phyloP scores from a whole-genome alignment of 1,140 invertebrate species.

The Halesus radiatus region DNA sequence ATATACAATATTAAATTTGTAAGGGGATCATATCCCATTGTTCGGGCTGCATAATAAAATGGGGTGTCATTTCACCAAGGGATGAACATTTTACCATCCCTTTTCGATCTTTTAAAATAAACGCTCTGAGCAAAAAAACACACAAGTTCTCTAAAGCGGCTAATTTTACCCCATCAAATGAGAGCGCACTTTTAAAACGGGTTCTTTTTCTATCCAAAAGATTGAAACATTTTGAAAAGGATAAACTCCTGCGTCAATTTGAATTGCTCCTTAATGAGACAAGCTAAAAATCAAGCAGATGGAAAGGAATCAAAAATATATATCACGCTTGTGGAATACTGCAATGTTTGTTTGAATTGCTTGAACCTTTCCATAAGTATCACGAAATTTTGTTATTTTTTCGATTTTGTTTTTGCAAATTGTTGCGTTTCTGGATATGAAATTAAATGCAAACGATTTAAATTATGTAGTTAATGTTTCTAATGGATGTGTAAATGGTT shows the following conservation, averaged over 20 bases:
- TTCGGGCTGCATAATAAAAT: slow-evolving; percentile 35
- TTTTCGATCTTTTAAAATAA: not conserved
- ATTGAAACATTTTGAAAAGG: not conserved
- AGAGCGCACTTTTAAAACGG: not conserved
- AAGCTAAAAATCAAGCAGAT: not conserved
- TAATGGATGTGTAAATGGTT: slow-evolving; percentile 30
- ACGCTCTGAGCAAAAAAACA: not conserved
- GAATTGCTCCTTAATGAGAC: not conserved
- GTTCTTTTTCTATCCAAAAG: not conserved
- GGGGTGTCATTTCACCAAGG: slow-evolving; percentile 29
- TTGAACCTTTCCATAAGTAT: not conserved
- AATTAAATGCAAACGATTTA: slow-evolving; percentile 3
- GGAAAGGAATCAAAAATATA: not conserved
- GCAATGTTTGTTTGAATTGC: not conserved
- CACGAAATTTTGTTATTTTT: not conserved
- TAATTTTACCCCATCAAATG: not conserved
- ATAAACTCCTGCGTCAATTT: slow-evolving; percentile 14
- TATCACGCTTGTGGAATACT: too few species aligned
- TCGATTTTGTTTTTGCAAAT: not conserved
- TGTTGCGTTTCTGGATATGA: not conserved
- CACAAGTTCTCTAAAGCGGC: not conserved
- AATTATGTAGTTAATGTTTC: slow-evolving; percentile 33
- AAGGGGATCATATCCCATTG: slow-evolving; percentile 48
- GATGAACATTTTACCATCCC: not conserved
- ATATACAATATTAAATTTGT: slow-evolving; percentile 59